Evolutionary conservation across 2,888 invertebrate genomes (phyloP).

Genomic region (Pristionchus fissidentatus): DNA sequence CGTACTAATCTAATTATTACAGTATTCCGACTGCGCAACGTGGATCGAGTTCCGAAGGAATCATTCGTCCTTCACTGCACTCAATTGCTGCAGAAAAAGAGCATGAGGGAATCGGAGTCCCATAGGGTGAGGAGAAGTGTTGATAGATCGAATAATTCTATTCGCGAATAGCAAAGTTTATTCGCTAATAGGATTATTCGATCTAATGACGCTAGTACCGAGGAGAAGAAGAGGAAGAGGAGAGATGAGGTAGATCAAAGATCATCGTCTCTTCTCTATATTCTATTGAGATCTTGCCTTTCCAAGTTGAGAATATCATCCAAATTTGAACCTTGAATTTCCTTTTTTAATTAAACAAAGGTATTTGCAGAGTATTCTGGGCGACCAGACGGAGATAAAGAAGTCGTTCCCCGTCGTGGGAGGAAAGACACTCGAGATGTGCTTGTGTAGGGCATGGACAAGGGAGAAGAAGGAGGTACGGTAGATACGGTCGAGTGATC

Average conservation of each 20-base stretch:
- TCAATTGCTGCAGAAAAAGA: conserved; percentile 17
- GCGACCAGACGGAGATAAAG: conserved; percentile 34
- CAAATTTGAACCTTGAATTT: too few relatives aligned
- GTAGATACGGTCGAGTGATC: background rate
- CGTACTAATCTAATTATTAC: too few relatives aligned
- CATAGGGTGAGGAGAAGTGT: conserved; percentile 19
- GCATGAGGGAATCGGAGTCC: conserved; percentile 41
- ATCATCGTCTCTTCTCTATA: too few relatives aligned
- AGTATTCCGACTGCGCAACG: conserved; percentile 29
- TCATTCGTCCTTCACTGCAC: conserved; percentile 47
- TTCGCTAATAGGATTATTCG: too few relatives aligned
- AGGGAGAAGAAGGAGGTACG: conserved; percentile 45
- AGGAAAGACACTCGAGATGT: conserved; percentile 88
- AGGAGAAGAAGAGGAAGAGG: background rate
- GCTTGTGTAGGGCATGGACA: conserved; percentile 71
- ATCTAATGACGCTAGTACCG: too few relatives aligned
- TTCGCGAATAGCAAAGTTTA: too few relatives aligned
- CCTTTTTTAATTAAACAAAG: too few relatives aligned
- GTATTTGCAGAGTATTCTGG: conserved; percentile 32
- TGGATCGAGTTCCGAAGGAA: conserved; percentile 28
- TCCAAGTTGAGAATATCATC: too few relatives aligned
- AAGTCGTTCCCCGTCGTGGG: conserved; percentile 78
- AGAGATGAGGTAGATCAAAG: background rate
- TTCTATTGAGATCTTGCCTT: too few relatives aligned
- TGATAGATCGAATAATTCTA: too few relatives aligned